Base-by-base conservation (phyloP, 2,888 invertebrate genomes). In the Parapristionchus giblindavisi region DNA sequence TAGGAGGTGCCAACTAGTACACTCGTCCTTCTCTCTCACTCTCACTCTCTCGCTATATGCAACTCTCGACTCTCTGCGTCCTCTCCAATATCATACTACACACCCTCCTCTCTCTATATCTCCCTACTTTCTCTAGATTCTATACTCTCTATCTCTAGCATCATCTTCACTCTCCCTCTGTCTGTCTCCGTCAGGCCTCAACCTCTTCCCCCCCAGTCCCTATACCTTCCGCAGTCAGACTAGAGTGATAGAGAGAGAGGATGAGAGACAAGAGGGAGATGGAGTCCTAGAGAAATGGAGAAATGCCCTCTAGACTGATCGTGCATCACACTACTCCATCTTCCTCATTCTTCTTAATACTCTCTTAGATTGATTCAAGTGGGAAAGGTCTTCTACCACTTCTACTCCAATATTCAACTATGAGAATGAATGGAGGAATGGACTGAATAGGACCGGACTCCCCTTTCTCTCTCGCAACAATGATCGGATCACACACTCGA, bases 51-150 rank as follows among this genome's bases (percentile, higher is more conserved):
- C 29, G 29, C 63, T 14, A 27, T 65, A 65, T 43, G 40, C 63
- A 43, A 43, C 43, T 65, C 63, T 65, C 40, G 63, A 65, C 63
- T 65, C n/a, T n/a, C n/a, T n/a, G n/a, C n/a, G n/a, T n/a, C n/a
- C n/a, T n/a, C n/a, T n/a, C n/a, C n/a, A n/a, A n/a, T n/a, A n/a
- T n/a, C n/a, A n/a, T n/a, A n/a, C n/a, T n/a, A n/a, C n/a, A n/a
- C n/a, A n/a, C n/a, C n/a, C n/a, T n/a, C n/a, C n/a, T n/a, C n/a
- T n/a, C n/a, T n/a, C n/a, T n/a, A n/a, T n/a, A n/a, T n/a, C n/a
- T n/a, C n/a, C n/a, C n/a, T n/a, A n/a, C n/a, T n/a, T n/a, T n/a
- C n/a, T n/a, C n/a, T n/a, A n/a, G n/a, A n/a, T n/a, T n/a, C n/a
- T n/a, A 21, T 11, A 14, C 48, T 48, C 48, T 48, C 48, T 48